phyloP scores from a whole-genome alignment of 1,140 invertebrate species.

The Euura lappo region DNA sequence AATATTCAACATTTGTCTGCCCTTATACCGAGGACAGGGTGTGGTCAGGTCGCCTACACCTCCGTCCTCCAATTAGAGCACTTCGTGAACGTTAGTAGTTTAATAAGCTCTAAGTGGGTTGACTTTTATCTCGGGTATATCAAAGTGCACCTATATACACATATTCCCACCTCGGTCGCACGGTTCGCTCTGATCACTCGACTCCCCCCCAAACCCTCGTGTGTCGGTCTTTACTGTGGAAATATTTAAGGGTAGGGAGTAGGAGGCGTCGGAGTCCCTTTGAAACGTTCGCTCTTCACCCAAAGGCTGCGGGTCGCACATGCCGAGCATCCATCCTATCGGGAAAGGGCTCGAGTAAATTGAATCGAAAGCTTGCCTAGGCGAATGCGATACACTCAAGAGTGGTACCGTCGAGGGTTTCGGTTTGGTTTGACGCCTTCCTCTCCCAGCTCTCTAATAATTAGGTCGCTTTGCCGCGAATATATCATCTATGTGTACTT shows the following conservation, averaged over 20 bases:
- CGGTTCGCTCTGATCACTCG: no score
- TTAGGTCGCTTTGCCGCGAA: neutral
- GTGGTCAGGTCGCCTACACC: neutral
- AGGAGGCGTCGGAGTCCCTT: neutral
- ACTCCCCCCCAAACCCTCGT: no score
- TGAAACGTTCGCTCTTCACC: neutral
- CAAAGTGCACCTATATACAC: neutral
- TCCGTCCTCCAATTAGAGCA: neutral
- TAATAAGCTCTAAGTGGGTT: neutral
- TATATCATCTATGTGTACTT: neutral
- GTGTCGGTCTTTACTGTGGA: neutral
- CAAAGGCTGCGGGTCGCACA: neutral
- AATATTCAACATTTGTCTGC: no score
- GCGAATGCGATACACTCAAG: neutral
- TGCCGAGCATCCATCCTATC: neutral
- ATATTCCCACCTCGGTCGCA: no score
- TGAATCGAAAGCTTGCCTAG: neutral
- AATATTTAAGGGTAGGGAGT: no score
- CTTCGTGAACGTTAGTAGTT: neutral
- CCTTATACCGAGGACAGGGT: no score
- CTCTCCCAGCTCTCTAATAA: neutral
- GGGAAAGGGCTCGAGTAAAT: neutral
- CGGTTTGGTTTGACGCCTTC: neutral
- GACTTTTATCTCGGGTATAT: slow-evolving; percentile 1
- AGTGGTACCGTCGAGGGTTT: neutral